Evolutionary conservation across 23 tunicate genomes (phyloP).

Genomic region (Diplosoma virens): DNA sequence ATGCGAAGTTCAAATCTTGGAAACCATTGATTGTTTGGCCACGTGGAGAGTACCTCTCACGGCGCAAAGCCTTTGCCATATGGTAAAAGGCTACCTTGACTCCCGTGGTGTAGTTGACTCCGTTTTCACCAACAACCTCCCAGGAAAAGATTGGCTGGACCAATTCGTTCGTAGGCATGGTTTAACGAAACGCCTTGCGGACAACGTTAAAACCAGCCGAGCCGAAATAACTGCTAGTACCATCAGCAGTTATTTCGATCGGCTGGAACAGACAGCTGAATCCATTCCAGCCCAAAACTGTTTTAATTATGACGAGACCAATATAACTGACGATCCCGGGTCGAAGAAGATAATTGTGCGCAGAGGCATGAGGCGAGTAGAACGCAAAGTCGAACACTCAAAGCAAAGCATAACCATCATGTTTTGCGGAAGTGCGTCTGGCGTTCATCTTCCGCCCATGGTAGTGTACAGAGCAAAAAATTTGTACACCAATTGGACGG

Average conservation of each 20-base stretch:
- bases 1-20: neutral
- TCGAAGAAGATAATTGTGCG: slow-evolving; percentile 12
- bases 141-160: slow-evolving; percentile 19
- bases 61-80: neutral
- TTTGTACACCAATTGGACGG: neutral
- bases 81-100: slow-evolving; percentile 1
- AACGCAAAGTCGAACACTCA: slow-evolving; percentile 11
- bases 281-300: neutral
- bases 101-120: neutral
- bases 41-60: slow-evolving; percentile 16
- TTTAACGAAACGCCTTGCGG: slow-evolving; percentile 6
- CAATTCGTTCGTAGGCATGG: neutral
- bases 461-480: slow-evolving; percentile 25
- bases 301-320: slow-evolving; percentile 27
- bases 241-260: slow-evolving; percentile 6
- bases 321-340: slow-evolving; percentile 8
- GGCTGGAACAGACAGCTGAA: neutral
- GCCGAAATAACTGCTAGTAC: neutral
- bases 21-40: neutral
- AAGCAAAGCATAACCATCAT: slow-evolving; percentile 1
- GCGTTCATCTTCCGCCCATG: slow-evolving; percentile 13
- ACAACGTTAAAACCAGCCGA: neutral
- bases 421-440: slow-evolving; percentile 14
- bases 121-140: neutral
- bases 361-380: slow-evolving; percentile 3